Evolutionary conservation across 2,888 invertebrate species (phyloP), one percentile per base, ranked within the genome.

Genomic region (Latrodectus elegans): DNA sequence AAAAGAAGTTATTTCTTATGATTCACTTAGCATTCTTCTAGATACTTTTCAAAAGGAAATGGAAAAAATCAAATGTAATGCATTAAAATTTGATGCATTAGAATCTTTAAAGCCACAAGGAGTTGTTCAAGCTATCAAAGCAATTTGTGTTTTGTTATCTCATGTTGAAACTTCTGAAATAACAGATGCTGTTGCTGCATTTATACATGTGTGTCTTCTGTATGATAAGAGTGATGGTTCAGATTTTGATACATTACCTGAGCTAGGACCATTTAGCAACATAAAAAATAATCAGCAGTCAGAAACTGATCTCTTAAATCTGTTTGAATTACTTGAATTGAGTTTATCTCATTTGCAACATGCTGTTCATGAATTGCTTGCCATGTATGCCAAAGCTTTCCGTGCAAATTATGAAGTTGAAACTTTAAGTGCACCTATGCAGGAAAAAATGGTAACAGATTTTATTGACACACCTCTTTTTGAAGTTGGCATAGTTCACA

Each of bases 71-170:
- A 90, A 91, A 75, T 92, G 92, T 78, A 90, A 90, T 76, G 91
- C 92, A 38, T 79, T 92, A 67, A 91, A 93, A 93, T 94, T 93
- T 82, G 82, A 87, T 26, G 87, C 84, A 52, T n/a, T 71, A 53
- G 85, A 84, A 14, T 68, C 82, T 4, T 67, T 89, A 22, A 91
- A 91, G 26, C 94, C 95, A 49, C 94, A 94, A n/a, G 94, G 95
- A 8, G 95, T 97, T 72, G 94, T 95, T 71, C 98, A 99, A 92
- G 96, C 97, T 0, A 96, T 98, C 1, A 98, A 98, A 93, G 97
- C 97, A 0, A 95, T 99, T 64, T 97, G 97, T 91, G 95, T 97
- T 52, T 93, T 97, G 22, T 95, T 98, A 90, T 97, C 97, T 22
- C 95, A 95, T 80, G 95, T 98, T 0, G 97, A 98, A 92, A 98